Evolutionary conservation across 2,797 vertebrate genomes (phyloP).

Genomic region (Alfaro cultratus): DNA sequence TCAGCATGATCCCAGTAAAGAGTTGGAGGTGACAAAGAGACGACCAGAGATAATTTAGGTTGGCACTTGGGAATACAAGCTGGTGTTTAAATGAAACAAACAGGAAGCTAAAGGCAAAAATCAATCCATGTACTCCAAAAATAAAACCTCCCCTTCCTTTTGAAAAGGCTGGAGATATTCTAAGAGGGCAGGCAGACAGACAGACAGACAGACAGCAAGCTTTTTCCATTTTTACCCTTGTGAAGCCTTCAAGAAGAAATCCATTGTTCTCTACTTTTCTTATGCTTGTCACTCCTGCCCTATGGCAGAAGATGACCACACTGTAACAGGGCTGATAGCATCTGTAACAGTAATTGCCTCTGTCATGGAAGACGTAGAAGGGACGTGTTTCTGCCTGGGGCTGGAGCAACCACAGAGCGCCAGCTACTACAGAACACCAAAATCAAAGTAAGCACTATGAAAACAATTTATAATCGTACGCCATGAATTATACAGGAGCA

Average conservation of each 20-base stretch:
- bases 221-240: constrained; percentile 37
- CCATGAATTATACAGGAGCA: not conserved
- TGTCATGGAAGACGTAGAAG: not conserved
- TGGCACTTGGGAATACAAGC: constrained; percentile 28
- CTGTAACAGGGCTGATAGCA: constrained; percentile 8
- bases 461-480: not conserved
- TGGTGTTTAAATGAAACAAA: constrained; percentile 25
- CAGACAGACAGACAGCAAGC: constrained; percentile 4
- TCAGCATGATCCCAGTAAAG: constrained; percentile 25
- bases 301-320: constrained; percentile 11
- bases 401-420: not conserved
- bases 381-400: not conserved
- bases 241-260: constrained; percentile 1
- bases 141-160: constrained; percentile 11
- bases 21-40: constrained; percentile 1
- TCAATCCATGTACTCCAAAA: constrained; percentile 23
- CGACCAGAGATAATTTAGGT: constrained; percentile 13
- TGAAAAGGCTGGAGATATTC: constrained; percentile 21
- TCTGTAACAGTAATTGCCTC: constrained; percentile 4
- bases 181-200: constrained; percentile 1
- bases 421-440: not conserved
- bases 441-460: not conserved
- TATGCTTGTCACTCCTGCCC: not conserved
- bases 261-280: constrained; percentile 18
- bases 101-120: constrained; percentile 15